These are phyloP conservation scores for Morinoia aosen DNA, from an alignment of 2,888 invertebrate species.

Conservation along the genomic window DNA sequence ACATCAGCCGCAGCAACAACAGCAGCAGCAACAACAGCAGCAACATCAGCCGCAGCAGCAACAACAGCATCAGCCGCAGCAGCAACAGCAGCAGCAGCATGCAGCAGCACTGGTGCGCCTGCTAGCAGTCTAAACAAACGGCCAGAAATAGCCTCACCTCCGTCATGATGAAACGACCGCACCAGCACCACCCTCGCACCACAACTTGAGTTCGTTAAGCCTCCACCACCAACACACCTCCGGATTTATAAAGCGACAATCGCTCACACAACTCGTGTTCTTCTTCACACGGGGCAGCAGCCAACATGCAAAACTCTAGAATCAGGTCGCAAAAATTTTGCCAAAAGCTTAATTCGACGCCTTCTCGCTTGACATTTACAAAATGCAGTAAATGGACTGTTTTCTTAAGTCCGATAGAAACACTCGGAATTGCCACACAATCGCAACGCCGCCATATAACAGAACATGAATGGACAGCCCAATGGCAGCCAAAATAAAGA, in stretches of 20 bases:
- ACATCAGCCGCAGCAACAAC: too few relatives aligned
- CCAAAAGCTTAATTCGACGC: neutral
- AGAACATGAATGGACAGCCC: too few relatives aligned
- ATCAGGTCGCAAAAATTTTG: neutral
- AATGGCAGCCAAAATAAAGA: too few relatives aligned
- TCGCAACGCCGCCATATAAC: neutral
- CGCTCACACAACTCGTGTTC: neutral
- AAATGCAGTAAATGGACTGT: neutral
- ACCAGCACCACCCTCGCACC: constrained; percentile 32
- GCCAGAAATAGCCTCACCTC: constrained; percentile 40
- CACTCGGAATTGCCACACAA: neutral
- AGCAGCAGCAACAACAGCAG: too few relatives aligned
- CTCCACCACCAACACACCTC: neutral
- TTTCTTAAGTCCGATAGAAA: neutral
- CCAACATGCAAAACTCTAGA: neutral
- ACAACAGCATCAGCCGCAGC: too few relatives aligned
- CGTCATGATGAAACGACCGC: constrained; percentile 41
- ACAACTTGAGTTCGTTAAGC: neutral
- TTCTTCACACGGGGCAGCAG: neutral
- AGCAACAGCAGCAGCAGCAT: neutral
- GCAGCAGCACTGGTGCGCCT: constrained; percentile 6
- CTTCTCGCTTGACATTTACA: neutral
- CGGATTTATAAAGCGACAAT: neutral
- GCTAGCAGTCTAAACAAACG: constrained; percentile 48
- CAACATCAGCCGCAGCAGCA: too few relatives aligned